Evolutionary conservation across 2,113 vertebrate species (phyloP), one percentile per base, ranked within the genome.

Genomic region (Perccottus glenii): DNA sequence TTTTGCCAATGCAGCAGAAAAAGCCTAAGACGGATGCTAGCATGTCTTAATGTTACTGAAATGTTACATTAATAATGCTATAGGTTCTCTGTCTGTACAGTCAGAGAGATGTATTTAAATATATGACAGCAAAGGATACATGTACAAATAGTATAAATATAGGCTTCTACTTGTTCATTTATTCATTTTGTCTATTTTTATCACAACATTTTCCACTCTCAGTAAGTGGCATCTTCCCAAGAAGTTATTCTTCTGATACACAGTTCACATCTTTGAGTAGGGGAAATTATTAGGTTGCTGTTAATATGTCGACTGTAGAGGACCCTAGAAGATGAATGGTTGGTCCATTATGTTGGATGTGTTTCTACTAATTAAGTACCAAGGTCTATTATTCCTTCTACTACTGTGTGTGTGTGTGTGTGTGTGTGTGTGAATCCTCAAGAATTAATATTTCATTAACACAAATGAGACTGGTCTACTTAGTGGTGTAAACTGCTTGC

Each of bases 371-470:
- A 46, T 67, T 73, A 57, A 62, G 50, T 61, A 51, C 58, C 40
- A 78, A 69, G 55, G 70, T 58, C 61, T 67, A 81, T 72, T 71
- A 80, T 69, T 81, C 75, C 15, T 40, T 57, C 45, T 27, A 42
- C 50, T 64, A 38, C 43, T 64, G 63, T 53, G 55, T 65, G 2
- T 12, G 38, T 82, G 73, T 64, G 66, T 12, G 38, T 82, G 73
- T 64, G 63, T 53, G 55, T 65, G 2, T 12, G 38, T 82, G 73
- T 64, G 66, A 87, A 82, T 79, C 61, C 38, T 86, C 73, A 27
- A 49, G 67, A 76, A 78, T 90, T 75, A 86, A 85, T 88, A 88
- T 86, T 90, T 88, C 12, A 90, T 83, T 63, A 84, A 82, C 80
- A 80, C 80, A 87, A 85, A 88, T 86, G 80, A 87, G 81, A 83